Percentiles rank a stretch among this genome's conserved stretches.
Evolutionary conservation across 2,888 invertebrate genomes (phyloP).

Genomic region (Papilio elwesi): DNA sequence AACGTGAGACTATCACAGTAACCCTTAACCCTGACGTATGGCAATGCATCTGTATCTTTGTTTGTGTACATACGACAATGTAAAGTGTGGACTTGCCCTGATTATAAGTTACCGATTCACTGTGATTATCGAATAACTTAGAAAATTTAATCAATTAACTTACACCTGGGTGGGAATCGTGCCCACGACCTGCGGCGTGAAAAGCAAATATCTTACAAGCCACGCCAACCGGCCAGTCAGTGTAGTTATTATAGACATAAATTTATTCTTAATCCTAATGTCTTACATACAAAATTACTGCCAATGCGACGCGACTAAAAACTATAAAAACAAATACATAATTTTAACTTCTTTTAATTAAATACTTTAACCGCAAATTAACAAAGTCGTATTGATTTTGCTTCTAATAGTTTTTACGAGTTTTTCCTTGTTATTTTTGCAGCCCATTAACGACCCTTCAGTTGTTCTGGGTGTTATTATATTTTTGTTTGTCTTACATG

Average conservation of each 20-base stretch:
- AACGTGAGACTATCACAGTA: constrained; percentile 23
- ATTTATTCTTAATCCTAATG: too few species aligned
- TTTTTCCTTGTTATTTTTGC: background rate
- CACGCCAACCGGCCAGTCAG: too few species aligned
- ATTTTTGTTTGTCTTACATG: background rate
- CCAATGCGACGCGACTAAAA: too few species aligned
- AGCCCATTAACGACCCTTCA: background rate
- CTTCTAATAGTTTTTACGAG: background rate
- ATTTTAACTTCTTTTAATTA: too few species aligned
- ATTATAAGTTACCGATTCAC: background rate
- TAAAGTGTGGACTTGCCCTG: constrained; percentile 12
- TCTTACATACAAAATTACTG: too few species aligned
- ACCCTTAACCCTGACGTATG: constrained; percentile 32
- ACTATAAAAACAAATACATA: too few species aligned
- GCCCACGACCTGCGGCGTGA: too few species aligned
- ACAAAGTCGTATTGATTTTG: background rate
- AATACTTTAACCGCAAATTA: background rate
- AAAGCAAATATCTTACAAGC: too few species aligned
- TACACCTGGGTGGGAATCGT: too few species aligned
- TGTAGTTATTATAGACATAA: too few species aligned
- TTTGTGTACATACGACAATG: constrained; percentile 14
- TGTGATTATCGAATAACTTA: background rate
- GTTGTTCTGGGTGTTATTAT: background rate
- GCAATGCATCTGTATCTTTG: constrained; percentile 3
- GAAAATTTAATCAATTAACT: too few species aligned